These are phyloP conservation scores for Hyperoplus immaculatus DNA, from an alignment of 2,797 vertebrate species.

Conservation along the genomic window DNA sequence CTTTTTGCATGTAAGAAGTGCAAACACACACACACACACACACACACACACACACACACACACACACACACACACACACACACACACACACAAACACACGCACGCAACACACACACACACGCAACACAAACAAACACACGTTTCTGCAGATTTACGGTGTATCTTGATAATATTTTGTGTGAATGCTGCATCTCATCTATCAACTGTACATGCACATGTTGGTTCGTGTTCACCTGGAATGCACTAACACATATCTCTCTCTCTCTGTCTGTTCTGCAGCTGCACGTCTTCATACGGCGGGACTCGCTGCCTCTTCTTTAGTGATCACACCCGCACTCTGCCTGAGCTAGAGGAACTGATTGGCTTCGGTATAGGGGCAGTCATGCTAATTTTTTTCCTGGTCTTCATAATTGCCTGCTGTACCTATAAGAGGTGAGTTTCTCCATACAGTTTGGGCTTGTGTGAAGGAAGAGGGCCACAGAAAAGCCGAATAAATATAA, in stretches of 20 bases:
- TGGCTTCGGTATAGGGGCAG: slow-evolving; percentile 62
- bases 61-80: neutral
- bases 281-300: slow-evolving; percentile 65
- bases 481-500: neutral
- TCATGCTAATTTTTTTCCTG: slow-evolving; percentile 62
- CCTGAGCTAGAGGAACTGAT: slow-evolving; percentile 62
- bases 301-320: slow-evolving; percentile 64
- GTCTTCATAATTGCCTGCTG: slow-evolving; percentile 60
- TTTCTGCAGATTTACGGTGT: neutral
- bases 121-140: neutral
- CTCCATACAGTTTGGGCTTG: neutral
- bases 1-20: slow-evolving; percentile 77
- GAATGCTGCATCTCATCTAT: neutral
- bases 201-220: slow-evolving; percentile 30
- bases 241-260: slow-evolving; percentile 35
- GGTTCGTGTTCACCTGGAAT: slow-evolving; percentile 59
- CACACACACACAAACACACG: neutral
- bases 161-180: neutral
- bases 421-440: slow-evolving; percentile 68
- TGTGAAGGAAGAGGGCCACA: neutral
- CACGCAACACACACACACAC: neutral
- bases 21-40: neutral
- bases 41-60: neutral
- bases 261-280: slow-evolving; percentile 58
- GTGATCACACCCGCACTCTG: accelerated